Conservation (phyloP, 2,113 vertebrate species). For the Zapornia atra region DNA sequence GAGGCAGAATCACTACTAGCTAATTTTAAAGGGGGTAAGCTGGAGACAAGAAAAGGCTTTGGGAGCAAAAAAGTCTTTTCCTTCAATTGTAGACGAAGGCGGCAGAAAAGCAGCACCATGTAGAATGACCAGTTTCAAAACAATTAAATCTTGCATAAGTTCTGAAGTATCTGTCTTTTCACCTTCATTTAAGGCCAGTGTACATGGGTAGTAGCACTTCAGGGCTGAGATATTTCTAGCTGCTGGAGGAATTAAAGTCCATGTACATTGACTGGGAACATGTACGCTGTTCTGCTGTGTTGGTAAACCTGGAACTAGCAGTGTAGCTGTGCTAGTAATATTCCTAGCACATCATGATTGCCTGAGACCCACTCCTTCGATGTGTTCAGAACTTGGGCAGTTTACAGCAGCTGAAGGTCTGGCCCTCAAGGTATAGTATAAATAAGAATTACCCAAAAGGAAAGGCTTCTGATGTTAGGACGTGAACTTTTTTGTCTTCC, state of each 20-base stretch:
- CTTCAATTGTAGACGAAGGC: neutral
- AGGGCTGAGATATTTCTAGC: neutral
- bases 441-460: neutral
- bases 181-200: neutral
- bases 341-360: neutral
- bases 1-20: neutral
- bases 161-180: neutral
- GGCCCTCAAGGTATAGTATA: neutral
- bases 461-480: neutral
- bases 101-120: neutral
- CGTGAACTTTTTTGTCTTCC: neutral
- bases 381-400: neutral
- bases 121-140: neutral
- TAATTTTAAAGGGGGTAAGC: neutral
- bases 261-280: neutral
- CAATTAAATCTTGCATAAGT: neutral
- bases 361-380: neutral
- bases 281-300: neutral
- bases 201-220: neutral
- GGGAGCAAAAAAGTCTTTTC: neutral
- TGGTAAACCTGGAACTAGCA: neutral
- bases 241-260: neutral
- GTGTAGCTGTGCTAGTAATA: neutral
- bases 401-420: neutral
- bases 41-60: neutral